Percentiles rank a stretch among this genome's conserved stretches.
These are phyloP conservation scores for Cyphomyrmex costatus DNA, from an alignment of 1,140 invertebrate species.

Conservation along the genomic window DNA sequence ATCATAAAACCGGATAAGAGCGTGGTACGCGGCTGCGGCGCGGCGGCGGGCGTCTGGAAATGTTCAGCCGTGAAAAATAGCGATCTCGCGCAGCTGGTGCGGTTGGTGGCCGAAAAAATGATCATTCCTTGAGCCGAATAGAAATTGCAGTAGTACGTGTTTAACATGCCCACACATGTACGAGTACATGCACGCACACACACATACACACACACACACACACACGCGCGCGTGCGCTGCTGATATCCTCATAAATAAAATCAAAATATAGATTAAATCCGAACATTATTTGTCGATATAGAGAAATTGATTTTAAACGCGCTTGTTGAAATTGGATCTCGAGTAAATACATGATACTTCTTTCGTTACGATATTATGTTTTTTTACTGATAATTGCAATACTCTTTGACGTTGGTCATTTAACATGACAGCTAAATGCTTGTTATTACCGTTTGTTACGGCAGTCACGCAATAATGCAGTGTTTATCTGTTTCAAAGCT, in stretches of 20 bases:
- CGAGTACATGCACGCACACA: background rate
- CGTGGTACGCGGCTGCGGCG: background rate
- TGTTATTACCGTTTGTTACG: slow-evolving; percentile 1
- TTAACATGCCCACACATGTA: background rate
- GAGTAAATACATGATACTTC: background rate
- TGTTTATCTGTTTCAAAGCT: slow-evolving; percentile 27
- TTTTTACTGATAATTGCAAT: slow-evolving; percentile 37
- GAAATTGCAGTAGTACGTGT: slow-evolving; percentile 18
- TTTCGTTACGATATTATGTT: background rate
- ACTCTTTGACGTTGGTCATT: slow-evolving; percentile 3
- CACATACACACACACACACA: background rate
- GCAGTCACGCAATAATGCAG: slow-evolving; percentile 3
- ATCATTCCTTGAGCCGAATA: slow-evolving; percentile 31
- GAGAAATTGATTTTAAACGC: slow-evolving; percentile 30
- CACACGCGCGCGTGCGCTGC: background rate
- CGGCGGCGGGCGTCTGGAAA: slow-evolving; percentile 22
- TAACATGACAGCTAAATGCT: background rate
- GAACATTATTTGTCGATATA: background rate
- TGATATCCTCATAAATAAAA: slow-evolving; percentile 19
- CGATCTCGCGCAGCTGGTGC: slow-evolving; percentile 22
- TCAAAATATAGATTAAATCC: background rate
- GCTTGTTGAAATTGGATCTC: slow-evolving; percentile 6
- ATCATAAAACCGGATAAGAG: slow-evolving; percentile 12
- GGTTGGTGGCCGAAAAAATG: slow-evolving; percentile 20
- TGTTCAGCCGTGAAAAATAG: slow-evolving; percentile 42